phyloP scores from a whole-genome alignment of 1,140 invertebrate species.

The Drosophila ananassae region DNA sequence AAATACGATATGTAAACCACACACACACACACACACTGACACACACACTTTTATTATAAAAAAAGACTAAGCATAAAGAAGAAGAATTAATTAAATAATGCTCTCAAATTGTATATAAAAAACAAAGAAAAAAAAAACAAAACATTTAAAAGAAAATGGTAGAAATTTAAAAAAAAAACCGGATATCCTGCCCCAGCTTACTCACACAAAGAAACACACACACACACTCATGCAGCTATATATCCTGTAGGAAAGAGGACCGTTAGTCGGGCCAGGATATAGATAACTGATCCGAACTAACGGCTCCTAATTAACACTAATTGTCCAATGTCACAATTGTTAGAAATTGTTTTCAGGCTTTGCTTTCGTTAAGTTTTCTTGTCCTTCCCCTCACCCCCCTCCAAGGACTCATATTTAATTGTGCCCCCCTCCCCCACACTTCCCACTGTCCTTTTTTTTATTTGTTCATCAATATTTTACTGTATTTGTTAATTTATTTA shows the following conservation, averaged over 20 bases:
- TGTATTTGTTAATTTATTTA: constrained; percentile 55
- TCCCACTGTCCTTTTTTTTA: constrained; percentile 6
- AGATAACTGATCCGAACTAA: too few relatives aligned
- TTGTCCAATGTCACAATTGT: constrained; percentile 67
- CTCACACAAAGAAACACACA: constrained; percentile 21
- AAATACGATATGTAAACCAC: constrained; percentile 18
- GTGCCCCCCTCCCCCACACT: not conserved
- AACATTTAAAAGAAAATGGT: constrained; percentile 9
- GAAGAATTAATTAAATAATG: constrained; percentile 19
- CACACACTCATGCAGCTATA: constrained; percentile 18
- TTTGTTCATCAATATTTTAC: not conserved
- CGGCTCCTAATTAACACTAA: constrained; percentile 3
- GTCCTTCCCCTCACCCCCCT: not conserved
- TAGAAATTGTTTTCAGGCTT: constrained; percentile 26
- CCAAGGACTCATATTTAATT: not conserved
- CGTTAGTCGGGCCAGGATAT: too few relatives aligned
- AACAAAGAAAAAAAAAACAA: constrained; percentile 18
- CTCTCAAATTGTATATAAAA: constrained; percentile 63
- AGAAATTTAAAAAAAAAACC: constrained; percentile 47
- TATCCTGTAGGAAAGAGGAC: constrained; percentile 10
- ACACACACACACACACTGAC: constrained; percentile 1
- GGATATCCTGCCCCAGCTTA: constrained; percentile 34
- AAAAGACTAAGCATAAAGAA: constrained; percentile 20
- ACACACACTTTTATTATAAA: constrained; percentile 8
- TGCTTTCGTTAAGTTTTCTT: constrained; percentile 62